Percentiles rank a stretch among this genome's conserved stretches.
These are phyloP conservation scores for Craterocephalus amniculus DNA, from an alignment of 2,797 vertebrate species.

Conservation along the genomic window DNA sequence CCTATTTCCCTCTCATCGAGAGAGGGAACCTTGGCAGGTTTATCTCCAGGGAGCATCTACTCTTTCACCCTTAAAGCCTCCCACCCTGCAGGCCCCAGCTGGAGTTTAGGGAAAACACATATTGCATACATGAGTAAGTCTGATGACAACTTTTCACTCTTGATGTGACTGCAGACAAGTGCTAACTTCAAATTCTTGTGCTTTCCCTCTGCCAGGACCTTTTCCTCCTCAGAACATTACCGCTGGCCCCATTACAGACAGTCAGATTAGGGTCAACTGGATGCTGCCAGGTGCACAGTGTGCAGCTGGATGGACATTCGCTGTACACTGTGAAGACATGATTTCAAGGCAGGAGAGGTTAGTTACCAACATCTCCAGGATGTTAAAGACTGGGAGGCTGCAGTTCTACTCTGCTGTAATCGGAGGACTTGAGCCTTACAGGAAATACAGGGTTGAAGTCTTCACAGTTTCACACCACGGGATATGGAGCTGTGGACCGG, in stretches of 20 bases:
- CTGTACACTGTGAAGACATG: constrained; percentile 80
- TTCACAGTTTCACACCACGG: constrained; percentile 81
- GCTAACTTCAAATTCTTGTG: constrained; percentile 1
- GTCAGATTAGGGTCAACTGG: constrained; percentile 84
- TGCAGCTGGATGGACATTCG: constrained; percentile 76
- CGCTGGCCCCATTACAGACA: constrained; percentile 68
- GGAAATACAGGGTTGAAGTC: constrained; percentile 82
- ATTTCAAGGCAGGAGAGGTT: constrained; percentile 63
- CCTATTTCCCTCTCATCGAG: constrained; percentile 60
- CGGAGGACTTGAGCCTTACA: constrained; percentile 78
- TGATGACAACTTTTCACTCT: constrained; percentile 4
- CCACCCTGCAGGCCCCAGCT: constrained; percentile 76
- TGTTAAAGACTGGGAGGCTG: constrained; percentile 59
- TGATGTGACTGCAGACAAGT: not conserved
- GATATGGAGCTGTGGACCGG: constrained; percentile 80
- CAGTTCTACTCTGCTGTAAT: constrained; percentile 75
- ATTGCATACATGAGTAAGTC: constrained; percentile 61
- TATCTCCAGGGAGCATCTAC: constrained; percentile 86
- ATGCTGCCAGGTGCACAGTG: constrained; percentile 62
- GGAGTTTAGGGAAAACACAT: constrained; percentile 77
- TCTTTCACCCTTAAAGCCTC: constrained; percentile 82
- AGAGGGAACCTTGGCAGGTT: constrained; percentile 72
- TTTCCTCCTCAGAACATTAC: constrained; percentile 82
- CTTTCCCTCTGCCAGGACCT: constrained; percentile 76
- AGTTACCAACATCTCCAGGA: constrained; percentile 67